Conservation (phyloP, 2,888 invertebrate genomes). For the Drosophila gaucha region DNA sequence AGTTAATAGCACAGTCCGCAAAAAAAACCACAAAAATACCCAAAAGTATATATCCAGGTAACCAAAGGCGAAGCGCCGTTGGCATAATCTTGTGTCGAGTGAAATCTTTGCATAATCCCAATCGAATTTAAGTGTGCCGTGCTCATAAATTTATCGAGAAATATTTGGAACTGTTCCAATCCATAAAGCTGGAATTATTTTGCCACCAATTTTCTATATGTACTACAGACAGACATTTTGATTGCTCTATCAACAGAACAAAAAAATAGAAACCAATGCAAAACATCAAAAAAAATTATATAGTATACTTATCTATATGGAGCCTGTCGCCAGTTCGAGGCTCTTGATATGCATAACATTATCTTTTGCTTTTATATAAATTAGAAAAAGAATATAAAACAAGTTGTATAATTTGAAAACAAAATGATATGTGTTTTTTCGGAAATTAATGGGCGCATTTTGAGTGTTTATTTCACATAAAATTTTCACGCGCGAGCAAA, state of each 20-base stretch:
- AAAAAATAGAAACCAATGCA: conserved; percentile 21
- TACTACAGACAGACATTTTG: conserved; percentile 33
- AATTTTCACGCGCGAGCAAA: conserved; percentile 60
- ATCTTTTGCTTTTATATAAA: conserved; percentile 29
- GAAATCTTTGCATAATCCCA: conserved; percentile 34
- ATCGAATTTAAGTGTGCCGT: conserved; percentile 69
- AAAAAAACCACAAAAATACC: conserved; percentile 11
- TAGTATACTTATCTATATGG: conserved; percentile 26
- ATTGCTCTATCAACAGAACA: conserved; percentile 41
- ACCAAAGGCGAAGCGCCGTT: conserved; percentile 15
- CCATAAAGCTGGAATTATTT: conserved; percentile 68
- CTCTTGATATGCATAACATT: conserved; percentile 25
- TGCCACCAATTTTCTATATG: conserved; percentile 32
- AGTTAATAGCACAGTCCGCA: conserved; percentile 73
- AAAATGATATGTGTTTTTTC: conserved; percentile 65
- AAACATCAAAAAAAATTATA: conserved; percentile 54
- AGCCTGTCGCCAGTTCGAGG: conserved; percentile 27
- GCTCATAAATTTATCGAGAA: conserved; percentile 52
- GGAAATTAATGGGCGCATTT: conserved; percentile 63
- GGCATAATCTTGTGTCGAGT: conserved; percentile 19
- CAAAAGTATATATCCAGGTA: conserved; percentile 29
- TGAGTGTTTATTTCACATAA: conserved; percentile 47
- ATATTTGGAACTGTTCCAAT: conserved; percentile 66
- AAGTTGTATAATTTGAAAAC: conserved; percentile 66
- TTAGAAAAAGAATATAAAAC: conserved; percentile 14